A percentile compares a stretch with the other conserved stretches of the same genome.
Conservation (phyloP, 2,797 vertebrate genomes). For the Eospalax fontanierii region DNA sequence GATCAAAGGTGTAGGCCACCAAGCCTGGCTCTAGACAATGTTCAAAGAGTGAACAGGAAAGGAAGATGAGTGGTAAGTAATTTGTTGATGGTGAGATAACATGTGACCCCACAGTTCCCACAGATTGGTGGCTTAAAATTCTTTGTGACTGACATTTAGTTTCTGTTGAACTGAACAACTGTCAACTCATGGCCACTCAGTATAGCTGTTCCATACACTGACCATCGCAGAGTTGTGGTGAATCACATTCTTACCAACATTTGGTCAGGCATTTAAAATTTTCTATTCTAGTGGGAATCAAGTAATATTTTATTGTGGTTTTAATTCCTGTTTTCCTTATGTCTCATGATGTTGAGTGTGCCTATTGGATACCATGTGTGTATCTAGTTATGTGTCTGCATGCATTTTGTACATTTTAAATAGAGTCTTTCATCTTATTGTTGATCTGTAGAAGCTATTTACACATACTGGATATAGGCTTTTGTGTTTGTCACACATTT, state of each 20-base stretch:
- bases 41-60: background rate
- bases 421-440: background rate
- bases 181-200: background rate
- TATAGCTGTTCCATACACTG: background rate
- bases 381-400: background rate
- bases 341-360: background rate
- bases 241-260: background rate
- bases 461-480: background rate
- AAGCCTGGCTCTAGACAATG: too few relatives aligned
- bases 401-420: conserved; percentile 6
- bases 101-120: background rate
- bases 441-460: conserved; percentile 61
- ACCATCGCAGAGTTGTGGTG: background rate
- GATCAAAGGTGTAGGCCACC: too few relatives aligned
- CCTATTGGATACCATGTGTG: background rate
- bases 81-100: background rate
- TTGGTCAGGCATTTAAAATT: background rate
- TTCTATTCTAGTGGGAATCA: background rate
- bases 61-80: background rate
- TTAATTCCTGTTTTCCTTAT: background rate
- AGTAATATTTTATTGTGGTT: background rate
- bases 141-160: background rate
- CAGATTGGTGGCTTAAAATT: background rate
- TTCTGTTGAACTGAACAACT: background rate
- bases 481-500: background rate